Conservation (phyloP, 2,113 vertebrate genomes). For the Anarrhichthys ocellatus region DNA sequence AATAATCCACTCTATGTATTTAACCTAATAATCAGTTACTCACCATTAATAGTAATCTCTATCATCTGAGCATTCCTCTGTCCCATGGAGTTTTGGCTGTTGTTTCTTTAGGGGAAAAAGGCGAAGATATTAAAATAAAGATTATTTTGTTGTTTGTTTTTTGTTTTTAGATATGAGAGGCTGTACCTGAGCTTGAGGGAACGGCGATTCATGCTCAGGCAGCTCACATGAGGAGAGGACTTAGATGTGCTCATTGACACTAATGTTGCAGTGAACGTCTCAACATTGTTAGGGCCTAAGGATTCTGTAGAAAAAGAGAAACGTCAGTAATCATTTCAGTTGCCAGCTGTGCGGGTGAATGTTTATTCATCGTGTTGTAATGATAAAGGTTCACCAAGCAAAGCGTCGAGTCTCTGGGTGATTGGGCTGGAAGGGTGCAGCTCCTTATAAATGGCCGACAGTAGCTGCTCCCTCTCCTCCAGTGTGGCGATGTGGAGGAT, state of each 20-base stretch:
- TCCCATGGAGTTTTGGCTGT: conserved; percentile 42
- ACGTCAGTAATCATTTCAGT: not conserved
- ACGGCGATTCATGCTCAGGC: conserved; percentile 46
- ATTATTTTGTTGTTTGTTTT: not conserved
- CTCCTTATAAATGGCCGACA: conserved; percentile 82
- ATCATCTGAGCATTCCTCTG: conserved; percentile 76
- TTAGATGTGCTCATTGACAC: conserved; percentile 67
- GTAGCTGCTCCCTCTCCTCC: conserved; percentile 80
- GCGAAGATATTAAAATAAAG: not conserved
- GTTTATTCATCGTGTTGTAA: not conserved
- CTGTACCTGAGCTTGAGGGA: conserved; percentile 73
- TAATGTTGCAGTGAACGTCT: conserved; percentile 69
- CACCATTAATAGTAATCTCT: conserved; percentile 82
- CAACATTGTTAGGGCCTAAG: conserved; percentile 51
- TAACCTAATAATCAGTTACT: conserved; percentile 20
- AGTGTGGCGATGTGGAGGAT: conserved; percentile 74
- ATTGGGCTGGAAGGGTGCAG: conserved; percentile 76
- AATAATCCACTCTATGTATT: conserved; percentile 2
- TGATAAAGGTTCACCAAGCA: conserved; percentile 70
- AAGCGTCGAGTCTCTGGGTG: conserved; percentile 68
- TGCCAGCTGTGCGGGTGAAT: not conserved
- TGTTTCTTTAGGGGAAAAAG: conserved; percentile 60
- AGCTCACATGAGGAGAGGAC: conserved; percentile 69
- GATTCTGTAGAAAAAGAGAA: conserved; percentile 52
- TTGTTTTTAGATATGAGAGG: rapidly evolving